phyloP scores from a whole-genome alignment of 2,888 invertebrate species.

The Gisinianus flammeolus region DNA sequence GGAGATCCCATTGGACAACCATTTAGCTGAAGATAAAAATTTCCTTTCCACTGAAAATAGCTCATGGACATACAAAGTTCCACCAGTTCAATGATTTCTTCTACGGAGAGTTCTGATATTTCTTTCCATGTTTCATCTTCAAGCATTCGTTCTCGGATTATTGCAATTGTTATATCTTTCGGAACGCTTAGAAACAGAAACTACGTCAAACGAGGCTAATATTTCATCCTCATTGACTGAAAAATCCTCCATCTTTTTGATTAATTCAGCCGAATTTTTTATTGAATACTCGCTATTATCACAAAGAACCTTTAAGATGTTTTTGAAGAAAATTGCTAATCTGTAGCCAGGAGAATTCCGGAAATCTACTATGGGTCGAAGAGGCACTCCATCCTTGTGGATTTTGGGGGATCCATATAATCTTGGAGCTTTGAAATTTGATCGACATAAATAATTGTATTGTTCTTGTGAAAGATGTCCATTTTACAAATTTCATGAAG shows the following conservation, averaged over 20 bases:
- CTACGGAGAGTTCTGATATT: not conserved
- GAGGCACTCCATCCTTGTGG: too few species aligned
- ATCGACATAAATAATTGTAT: too few species aligned
- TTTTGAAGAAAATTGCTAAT: not conserved
- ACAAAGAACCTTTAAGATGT: not conserved
- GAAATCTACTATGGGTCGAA: not conserved
- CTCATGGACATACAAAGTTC: not conserved
- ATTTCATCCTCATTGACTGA: too few species aligned
- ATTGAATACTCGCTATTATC: not conserved
- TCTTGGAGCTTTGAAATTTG: not conserved
- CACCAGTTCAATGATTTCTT: not conserved
- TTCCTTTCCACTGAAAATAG: not conserved
- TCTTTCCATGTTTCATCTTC: too few species aligned
- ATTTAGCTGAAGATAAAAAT: not conserved
- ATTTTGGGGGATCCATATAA: not conserved
- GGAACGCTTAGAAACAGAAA: too few species aligned
- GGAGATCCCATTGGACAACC: constrained; percentile 12
- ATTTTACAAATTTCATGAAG: too few species aligned
- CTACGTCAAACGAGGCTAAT: too few species aligned
- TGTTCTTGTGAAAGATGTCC: too few species aligned
- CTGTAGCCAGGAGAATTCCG: not conserved
- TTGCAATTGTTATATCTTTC: too few species aligned
- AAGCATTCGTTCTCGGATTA: too few species aligned
- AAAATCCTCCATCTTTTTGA: too few species aligned
- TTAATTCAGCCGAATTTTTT: not conserved